Conservation (phyloP, 2,888 invertebrate genomes). For the Ectemnius continuus region DNA sequence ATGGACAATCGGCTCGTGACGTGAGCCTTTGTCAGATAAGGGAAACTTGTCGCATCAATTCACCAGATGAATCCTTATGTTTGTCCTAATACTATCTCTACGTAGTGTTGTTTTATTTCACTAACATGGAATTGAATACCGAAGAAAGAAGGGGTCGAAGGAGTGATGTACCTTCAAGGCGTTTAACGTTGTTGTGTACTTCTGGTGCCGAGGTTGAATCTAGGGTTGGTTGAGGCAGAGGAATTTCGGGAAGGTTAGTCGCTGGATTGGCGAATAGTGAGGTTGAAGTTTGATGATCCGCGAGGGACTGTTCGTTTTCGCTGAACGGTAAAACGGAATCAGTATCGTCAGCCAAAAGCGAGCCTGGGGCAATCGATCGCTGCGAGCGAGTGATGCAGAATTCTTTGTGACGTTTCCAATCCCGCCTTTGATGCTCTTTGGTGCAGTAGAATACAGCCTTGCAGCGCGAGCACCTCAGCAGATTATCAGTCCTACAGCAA, state of each 20-base stretch:
- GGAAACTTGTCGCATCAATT: too few relatives aligned
- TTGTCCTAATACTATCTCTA: too few relatives aligned
- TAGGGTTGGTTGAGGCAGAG: conserved; percentile 40
- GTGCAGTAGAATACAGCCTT: conserved; percentile 88
- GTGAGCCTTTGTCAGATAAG: too few relatives aligned
- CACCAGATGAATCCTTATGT: too few relatives aligned
- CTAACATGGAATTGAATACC: too few relatives aligned
- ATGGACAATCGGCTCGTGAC: too few relatives aligned
- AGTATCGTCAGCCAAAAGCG: conserved; percentile 14
- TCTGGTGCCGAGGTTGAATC: conserved; percentile 26
- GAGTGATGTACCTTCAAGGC: conserved; percentile 35
- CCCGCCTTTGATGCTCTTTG: conserved; percentile 87
- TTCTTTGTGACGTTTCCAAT: conserved; percentile 88
- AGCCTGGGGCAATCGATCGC: conserved; percentile 22
- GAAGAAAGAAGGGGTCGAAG: too few relatives aligned
- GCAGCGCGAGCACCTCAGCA: conserved; percentile 87
- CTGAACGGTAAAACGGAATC: conserved; percentile 12
- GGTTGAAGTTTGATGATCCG: conserved; percentile 21
- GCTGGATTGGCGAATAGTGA: conserved; percentile 18
- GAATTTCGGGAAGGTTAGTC: conserved; percentile 47
- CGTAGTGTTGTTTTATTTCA: too few relatives aligned
- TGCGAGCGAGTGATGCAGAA: conserved; percentile 58
- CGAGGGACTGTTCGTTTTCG: conserved; percentile 27
- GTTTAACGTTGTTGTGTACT: conserved; percentile 28
- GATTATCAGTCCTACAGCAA: conserved; percentile 82